Conservation (phyloP, 2,797 vertebrate genomes). For the Acomys russatus region DNA sequence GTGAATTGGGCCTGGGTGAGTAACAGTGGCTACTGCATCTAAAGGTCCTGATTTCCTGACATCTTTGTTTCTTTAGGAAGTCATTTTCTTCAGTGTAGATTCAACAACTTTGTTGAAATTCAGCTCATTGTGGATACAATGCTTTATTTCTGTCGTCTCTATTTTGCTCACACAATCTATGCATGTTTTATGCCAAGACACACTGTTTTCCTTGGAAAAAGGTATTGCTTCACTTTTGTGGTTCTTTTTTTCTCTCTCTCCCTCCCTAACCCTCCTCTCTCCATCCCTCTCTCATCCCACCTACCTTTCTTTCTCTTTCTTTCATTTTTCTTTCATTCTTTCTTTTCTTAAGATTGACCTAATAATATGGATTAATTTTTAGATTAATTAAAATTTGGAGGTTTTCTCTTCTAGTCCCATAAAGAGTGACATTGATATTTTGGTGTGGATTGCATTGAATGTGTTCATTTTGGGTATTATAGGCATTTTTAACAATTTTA, state of each 20-base stretch:
- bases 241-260: neutral
- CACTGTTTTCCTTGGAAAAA: neutral
- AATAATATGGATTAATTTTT: neutral
- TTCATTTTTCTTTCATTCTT: neutral
- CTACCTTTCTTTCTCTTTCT: neutral
- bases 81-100: neutral
- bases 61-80: no score
- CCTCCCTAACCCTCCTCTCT: no score
- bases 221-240: neutral
- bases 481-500: neutral
- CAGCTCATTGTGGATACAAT: neutral
- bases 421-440: neutral
- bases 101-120: neutral
- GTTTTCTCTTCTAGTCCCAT: neutral
- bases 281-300: neutral
- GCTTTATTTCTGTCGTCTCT: neutral
- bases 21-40: neutral
- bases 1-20: neutral
- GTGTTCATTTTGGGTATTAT: neutral
- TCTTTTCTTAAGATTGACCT: neutral
- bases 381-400: neutral
- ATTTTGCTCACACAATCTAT: neutral
- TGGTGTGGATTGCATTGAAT: neutral
- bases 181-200: neutral
- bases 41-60: neutral